Base-by-base conservation (phyloP, 1,140 invertebrate genomes). In the Bursaphelenchus mucronatus region DNA sequence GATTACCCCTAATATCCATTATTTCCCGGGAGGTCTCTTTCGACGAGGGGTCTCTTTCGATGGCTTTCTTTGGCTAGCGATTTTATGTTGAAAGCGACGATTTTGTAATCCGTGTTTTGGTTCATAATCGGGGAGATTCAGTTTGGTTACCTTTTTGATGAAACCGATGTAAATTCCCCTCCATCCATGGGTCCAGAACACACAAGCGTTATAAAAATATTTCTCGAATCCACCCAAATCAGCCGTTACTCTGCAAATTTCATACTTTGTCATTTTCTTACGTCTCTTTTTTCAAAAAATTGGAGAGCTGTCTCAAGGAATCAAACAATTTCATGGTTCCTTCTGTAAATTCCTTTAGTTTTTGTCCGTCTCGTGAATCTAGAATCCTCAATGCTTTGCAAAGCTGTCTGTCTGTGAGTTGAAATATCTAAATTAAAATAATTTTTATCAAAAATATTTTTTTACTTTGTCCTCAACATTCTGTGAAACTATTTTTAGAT, bases 241-340 rank as follows among this genome's bases (percentile, higher is more conserved):
- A 30, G 5, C 2, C 5, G 5, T 30, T 30, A 1, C 30, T 30
- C 30, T 30, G 30, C 30, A 30, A 30, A 30, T 5, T 30, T 30
- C 30, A 30, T 30, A 30, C 30, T 30, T 30, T 1, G 30, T 30
- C 30, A 30, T 43, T 55, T n/a, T n/a, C 54, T 55, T n/a, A 67
- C 65, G 68, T 68, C 43, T 67, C 30, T 10, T 21, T 4, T 66
- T 73, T 51, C 39, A 52, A 19, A 51, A 71, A 57, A 17, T 52
- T 55, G 30, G 55, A 45, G 13, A 70, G 54, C 13, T 70, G 62
- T 21, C 55, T 19, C 8, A 70, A 21, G n/a, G 69, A 69, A 53
- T 70, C 69, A 30, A 70, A 70, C 2, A 70, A 63, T 7, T 68
- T 56, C 69, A 70, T 70, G 0, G 69, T 62, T 9, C 49, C 50